Conservation (phyloP, 2,888 invertebrate genomes). For the Linhomoeus sp. region DNA sequence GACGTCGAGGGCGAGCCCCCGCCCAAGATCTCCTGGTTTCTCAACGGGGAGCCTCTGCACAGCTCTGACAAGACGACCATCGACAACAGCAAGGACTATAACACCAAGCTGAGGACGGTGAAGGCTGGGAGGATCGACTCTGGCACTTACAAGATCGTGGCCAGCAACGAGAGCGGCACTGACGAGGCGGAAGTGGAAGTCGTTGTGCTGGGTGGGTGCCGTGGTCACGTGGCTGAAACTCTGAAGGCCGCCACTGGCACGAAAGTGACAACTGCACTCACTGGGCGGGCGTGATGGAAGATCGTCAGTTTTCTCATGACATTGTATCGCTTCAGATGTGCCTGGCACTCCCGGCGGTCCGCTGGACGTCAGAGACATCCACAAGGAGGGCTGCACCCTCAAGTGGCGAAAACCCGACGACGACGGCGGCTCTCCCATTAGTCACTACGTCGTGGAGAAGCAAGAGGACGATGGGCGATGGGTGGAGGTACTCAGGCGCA, state of each 20-base stretch:
- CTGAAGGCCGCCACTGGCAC: too few relatives aligned
- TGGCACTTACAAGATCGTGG: slow-evolving; percentile 33
- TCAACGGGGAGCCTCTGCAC: slow-evolving; percentile 46
- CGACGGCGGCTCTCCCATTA: slow-evolving; percentile 79
- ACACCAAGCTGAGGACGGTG: slow-evolving; percentile 56
- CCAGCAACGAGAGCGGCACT: slow-evolving; percentile 33
- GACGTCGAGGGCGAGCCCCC: slow-evolving; percentile 78
- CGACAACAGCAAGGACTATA: slow-evolving; percentile 53
- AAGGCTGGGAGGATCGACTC: slow-evolving; percentile 64
- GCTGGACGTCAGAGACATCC: slow-evolving; percentile 55
- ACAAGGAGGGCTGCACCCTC: slow-evolving; percentile 66
- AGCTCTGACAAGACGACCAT: slow-evolving; percentile 47
- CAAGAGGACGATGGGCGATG: slow-evolving; percentile 27
- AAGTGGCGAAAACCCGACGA: slow-evolving; percentile 67
- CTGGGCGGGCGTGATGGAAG: too few relatives aligned
- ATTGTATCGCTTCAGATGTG: too few relatives aligned
- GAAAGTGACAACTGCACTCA: too few relatives aligned
- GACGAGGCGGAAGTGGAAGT: slow-evolving; percentile 34
- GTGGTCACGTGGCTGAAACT: too few relatives aligned
- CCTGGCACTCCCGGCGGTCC: slow-evolving; percentile 53
- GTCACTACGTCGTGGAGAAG: slow-evolving; percentile 75
- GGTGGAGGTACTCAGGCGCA: too few relatives aligned
- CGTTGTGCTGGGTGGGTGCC: slow-evolving; percentile 60
- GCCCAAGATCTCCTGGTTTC: slow-evolving; percentile 63
- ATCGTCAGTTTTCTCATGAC: too few relatives aligned